A percentile compares a stretch with the other conserved stretches of the same genome.
Evolutionary conservation across 2,113 vertebrate species (phyloP).

Genomic region (Paraplagusia blochii): DNA sequence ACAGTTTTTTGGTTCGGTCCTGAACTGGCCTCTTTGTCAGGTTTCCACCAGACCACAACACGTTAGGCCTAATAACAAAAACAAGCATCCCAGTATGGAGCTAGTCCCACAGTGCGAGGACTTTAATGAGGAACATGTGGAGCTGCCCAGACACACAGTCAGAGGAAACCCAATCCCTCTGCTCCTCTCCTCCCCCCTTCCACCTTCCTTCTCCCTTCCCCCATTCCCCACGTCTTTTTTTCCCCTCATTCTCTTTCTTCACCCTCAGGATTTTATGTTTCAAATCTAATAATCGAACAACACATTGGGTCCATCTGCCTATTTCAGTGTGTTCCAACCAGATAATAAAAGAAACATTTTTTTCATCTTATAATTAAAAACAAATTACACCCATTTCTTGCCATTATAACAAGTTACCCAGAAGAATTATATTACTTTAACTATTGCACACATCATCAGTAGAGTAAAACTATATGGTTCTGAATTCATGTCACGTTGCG

Average conservation of each 20-base stretch:
- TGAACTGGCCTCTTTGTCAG: constrained; percentile 45
- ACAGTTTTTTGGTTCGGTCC: constrained; percentile 37
- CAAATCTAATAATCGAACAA: constrained; percentile 10
- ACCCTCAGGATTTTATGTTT: constrained; percentile 24
- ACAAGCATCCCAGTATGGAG: constrained; percentile 76
- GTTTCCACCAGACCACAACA: constrained; percentile 70
- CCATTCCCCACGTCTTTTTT: constrained; percentile 38
- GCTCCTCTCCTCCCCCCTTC: constrained; percentile 37
- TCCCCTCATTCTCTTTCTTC: constrained; percentile 33
- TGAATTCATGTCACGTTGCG: too few species aligned
- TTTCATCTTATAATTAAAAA: background rate
- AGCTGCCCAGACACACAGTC: constrained; percentile 78
- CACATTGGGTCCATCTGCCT: constrained; percentile 9
- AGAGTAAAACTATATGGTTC: too few species aligned
- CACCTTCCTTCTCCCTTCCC: constrained; percentile 46
- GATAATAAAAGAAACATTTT: constrained; percentile 1
- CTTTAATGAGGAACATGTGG: constrained; percentile 82
- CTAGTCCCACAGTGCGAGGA: constrained; percentile 76
- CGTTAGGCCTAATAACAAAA: constrained; percentile 79
- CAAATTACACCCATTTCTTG: constrained; percentile 17
- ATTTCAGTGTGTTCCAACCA: background rate
- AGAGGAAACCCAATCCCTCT: constrained; percentile 77
- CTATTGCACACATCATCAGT: too few species aligned
- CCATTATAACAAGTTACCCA: too few species aligned
- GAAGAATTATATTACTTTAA: too few species aligned